Conservation (phyloP, 2,888 invertebrate species). For the Dolichopus griseipennis region DNA sequence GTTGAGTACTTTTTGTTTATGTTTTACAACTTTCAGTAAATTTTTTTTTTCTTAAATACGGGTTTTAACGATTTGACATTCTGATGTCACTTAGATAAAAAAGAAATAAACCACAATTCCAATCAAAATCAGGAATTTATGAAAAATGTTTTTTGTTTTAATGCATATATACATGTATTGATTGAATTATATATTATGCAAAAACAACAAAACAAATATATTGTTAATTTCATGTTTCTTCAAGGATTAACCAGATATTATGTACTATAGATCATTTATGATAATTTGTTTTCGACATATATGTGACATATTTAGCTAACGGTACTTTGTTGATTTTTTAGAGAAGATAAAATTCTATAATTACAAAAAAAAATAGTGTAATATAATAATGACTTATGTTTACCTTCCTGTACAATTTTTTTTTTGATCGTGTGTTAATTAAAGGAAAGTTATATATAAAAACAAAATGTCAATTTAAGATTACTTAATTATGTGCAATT, state of each 20-base stretch:
- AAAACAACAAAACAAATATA: not conserved
- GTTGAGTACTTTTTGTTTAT: too few species aligned
- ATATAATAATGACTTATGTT: too few species aligned
- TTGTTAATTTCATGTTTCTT: not conserved
- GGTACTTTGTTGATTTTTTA: not conserved
- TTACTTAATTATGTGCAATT: too few species aligned
- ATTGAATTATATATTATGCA: slow-evolving; percentile 1
- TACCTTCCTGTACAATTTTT: too few species aligned
- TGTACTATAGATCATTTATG: not conserved
- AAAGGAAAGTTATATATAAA: too few species aligned
- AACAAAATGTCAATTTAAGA: too few species aligned
- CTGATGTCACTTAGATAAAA: slow-evolving; percentile 4
- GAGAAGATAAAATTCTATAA: not conserved
- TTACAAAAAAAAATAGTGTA: too few species aligned
- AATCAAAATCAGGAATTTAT: not conserved
- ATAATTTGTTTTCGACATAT: not conserved
- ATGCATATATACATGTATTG: not conserved
- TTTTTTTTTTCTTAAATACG: not conserved
- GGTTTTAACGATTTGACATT: not conserved
- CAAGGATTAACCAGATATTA: not conserved
- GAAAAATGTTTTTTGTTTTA: not conserved
- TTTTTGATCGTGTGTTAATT: too few species aligned
- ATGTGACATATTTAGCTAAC: not conserved
- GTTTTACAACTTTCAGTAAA: too few species aligned
- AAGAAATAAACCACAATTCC: not conserved